phyloP scores from a whole-genome alignment of 2,888 invertebrate species.

The Mesorhabditis sp. region DNA sequence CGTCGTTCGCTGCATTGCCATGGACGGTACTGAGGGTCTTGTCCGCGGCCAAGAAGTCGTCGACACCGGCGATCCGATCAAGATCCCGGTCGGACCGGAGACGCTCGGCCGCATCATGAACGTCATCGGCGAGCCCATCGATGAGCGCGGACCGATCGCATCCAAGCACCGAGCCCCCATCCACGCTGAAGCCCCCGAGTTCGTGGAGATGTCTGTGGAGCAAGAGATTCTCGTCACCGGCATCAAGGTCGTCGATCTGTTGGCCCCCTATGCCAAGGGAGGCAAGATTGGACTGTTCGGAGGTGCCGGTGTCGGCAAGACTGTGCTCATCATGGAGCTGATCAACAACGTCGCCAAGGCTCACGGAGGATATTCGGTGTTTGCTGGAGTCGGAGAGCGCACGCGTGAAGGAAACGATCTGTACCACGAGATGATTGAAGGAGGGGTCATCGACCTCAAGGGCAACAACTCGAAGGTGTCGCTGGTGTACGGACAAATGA shows the following conservation, averaged over 20 bases:
- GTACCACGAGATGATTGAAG: slow-evolving; percentile 91
- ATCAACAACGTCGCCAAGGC: slow-evolving; percentile 92
- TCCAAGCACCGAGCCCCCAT: slow-evolving; percentile 75
- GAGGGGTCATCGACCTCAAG: slow-evolving; percentile 83
- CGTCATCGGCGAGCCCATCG: slow-evolving; percentile 84
- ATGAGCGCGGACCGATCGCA: slow-evolving; percentile 82
- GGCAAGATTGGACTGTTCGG: slow-evolving; percentile 89
- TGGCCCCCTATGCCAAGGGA: slow-evolving; percentile 88
- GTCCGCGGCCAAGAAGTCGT: slow-evolving; percentile 74
- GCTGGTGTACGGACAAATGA: slow-evolving; percentile 90
- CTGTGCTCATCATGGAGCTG: slow-evolving; percentile 89
- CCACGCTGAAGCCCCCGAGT: slow-evolving; percentile 87
- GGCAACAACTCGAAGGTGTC: slow-evolving; percentile 75
- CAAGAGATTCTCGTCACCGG: slow-evolving; percentile 90
- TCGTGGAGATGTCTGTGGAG: slow-evolving; percentile 88
- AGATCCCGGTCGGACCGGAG: slow-evolving; percentile 84
- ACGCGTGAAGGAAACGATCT: slow-evolving; percentile 90
- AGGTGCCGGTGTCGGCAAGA: slow-evolving; percentile 90
- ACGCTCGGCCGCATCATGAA: slow-evolving; percentile 89
- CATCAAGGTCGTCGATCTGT: slow-evolving; percentile 86
- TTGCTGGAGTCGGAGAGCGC: slow-evolving; percentile 87
- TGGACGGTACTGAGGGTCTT: slow-evolving; percentile 88
- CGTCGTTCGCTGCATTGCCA: slow-evolving; percentile 84
- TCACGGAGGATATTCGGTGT: slow-evolving; percentile 90
- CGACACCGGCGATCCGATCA: slow-evolving; percentile 83